Evolutionary conservation across 2,888 invertebrate genomes (phyloP).

Genomic region (Morinoia aosen): DNA sequence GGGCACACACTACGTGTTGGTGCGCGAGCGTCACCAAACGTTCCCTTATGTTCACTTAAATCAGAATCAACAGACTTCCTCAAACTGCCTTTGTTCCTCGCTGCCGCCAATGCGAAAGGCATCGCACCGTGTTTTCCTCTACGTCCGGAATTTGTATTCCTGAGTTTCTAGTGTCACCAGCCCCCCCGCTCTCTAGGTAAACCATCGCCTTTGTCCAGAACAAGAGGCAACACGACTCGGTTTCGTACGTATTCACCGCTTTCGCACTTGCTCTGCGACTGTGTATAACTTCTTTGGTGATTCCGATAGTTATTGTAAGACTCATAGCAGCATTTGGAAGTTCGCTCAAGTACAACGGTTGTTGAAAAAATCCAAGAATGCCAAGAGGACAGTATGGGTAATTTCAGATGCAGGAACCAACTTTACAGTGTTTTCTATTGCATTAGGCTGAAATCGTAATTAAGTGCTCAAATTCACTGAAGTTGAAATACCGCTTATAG

Average conservation of each 20-base stretch:
- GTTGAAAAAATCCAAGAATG: neutral
- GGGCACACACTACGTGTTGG: neutral
- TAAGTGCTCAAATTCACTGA: neutral
- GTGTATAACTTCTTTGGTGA: too few relatives aligned
- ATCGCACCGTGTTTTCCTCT: neutral
- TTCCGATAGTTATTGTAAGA: too few relatives aligned
- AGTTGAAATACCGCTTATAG: neutral
- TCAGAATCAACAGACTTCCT: constrained; percentile 17
- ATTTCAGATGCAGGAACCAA: neutral
- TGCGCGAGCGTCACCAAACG: neutral
- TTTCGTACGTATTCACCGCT: neutral
- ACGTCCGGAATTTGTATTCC: neutral
- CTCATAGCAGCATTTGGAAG: neutral
- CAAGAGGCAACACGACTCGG: neutral
- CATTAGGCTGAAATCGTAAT: neutral
- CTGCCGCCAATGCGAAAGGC: neutral
- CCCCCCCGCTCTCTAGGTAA: neutral
- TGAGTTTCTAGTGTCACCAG: neutral
- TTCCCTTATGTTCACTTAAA: neutral
- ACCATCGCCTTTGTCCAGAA: neutral
- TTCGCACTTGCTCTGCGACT: too few relatives aligned
- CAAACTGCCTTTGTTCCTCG: neutral
- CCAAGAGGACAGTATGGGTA: neutral
- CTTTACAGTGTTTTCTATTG: neutral
- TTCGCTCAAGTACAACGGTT: neutral